Percentiles rank a stretch among this genome's conserved stretches.
Conservation (phyloP, 2,888 invertebrate species). For the Cecidostiba fungosa region DNA sequence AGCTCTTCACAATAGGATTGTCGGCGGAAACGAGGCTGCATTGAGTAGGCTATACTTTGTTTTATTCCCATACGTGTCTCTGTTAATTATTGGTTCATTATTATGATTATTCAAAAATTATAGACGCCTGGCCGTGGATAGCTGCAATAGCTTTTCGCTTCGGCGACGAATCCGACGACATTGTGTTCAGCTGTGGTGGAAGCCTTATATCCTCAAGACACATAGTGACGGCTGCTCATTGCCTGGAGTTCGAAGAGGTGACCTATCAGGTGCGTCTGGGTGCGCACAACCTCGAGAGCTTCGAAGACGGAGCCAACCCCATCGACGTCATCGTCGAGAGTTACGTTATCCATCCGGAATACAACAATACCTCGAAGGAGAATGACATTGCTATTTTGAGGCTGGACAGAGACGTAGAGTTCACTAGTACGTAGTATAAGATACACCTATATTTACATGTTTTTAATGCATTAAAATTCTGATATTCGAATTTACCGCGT, state of each 20-base stretch:
- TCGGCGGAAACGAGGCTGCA: conserved; percentile 86
- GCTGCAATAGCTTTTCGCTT: conserved; percentile 82
- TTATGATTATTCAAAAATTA: neutral
- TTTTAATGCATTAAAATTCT: neutral
- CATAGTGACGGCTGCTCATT: conserved; percentile 90
- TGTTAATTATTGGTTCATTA: no score
- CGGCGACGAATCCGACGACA: neutral
- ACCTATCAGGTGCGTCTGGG: conserved; percentile 87
- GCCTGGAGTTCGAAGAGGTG: conserved; percentile 82
- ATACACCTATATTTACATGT: neutral
- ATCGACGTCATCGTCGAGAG: conserved; percentile 84
- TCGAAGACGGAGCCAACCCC: conserved; percentile 84
- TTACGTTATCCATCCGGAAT: conserved; percentile 86
- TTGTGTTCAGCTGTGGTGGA: conserved; percentile 84
- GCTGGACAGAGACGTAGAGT: conserved; percentile 82
- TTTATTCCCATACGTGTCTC: neutral
- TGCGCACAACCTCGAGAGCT: conserved; percentile 87
- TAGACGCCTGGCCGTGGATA: conserved; percentile 92
- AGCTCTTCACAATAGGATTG: conserved; percentile 84
- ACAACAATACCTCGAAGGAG: conserved; percentile 83
- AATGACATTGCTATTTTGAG: conserved; percentile 91
- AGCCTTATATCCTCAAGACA: conserved; percentile 86
- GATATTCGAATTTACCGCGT: conserved; percentile 63
- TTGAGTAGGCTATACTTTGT: conserved; percentile 80
- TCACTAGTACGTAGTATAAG: conserved; percentile 81